Evolutionary conservation across 2,888 invertebrate species (phyloP).

Genomic region (Erynnis tages): DNA sequence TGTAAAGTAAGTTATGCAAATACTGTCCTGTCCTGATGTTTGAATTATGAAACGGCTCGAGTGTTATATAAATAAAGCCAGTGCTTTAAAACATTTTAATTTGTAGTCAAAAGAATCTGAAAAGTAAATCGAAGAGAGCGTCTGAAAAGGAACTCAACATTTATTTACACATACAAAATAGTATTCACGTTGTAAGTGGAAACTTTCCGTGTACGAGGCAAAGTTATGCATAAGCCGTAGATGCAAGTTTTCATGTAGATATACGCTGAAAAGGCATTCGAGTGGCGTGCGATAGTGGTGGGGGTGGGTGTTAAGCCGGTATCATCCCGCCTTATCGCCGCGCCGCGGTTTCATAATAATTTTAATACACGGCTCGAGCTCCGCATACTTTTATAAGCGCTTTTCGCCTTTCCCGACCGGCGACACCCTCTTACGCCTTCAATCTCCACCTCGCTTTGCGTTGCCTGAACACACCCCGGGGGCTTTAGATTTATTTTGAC

Average conservation of each 20-base stretch:
- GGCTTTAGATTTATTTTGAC: constrained; percentile 59
- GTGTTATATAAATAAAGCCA: not conserved
- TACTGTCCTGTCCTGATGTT: not conserved
- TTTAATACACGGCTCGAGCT: constrained; percentile 61
- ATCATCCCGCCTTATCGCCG: constrained; percentile 71
- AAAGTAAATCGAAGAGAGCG: not conserved
- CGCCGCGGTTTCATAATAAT: constrained; percentile 76
- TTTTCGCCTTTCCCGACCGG: constrained; percentile 50
- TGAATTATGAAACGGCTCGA: not conserved
- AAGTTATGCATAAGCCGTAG: constrained; percentile 62
- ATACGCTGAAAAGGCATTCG: constrained; percentile 66
- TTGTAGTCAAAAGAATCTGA: not conserved
- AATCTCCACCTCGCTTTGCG: constrained; percentile 49
- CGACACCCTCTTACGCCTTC: constrained; percentile 64
- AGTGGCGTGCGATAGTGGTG: constrained; percentile 61
- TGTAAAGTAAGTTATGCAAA: not conserved
- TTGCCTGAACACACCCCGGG: constrained; percentile 61
- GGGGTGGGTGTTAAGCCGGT: constrained; percentile 63
- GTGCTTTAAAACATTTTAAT: constrained; percentile 7
- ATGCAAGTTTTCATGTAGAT: constrained; percentile 66
- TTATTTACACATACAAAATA: constrained; percentile 18
- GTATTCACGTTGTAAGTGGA: constrained; percentile 22
- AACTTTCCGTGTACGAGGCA: constrained; percentile 37
- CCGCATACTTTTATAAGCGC: constrained; percentile 66
- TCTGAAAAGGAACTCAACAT: constrained; percentile 3